phyloP scores from a whole-genome alignment of 2,797 vertebrate species.

The Protosalanx chinensis region DNA sequence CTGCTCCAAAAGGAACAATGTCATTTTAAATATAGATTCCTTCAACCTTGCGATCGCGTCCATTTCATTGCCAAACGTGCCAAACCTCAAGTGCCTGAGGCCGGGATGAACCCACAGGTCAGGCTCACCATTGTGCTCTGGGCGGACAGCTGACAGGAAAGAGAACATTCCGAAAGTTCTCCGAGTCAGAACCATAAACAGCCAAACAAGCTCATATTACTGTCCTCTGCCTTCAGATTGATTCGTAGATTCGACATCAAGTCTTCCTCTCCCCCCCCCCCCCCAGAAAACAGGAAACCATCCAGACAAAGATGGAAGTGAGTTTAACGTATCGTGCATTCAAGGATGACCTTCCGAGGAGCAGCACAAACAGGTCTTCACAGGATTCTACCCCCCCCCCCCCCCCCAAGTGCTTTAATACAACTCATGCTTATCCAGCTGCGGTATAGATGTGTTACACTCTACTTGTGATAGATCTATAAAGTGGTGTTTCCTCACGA shows the following conservation, averaged over 20 bases:
- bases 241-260: neutral
- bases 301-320: neutral
- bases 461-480: too few relatives aligned
- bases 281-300: neutral
- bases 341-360: neutral
- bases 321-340: neutral
- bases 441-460: too few relatives aligned
- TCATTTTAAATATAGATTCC: slow-evolving; percentile 62
- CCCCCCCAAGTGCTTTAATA: neutral
- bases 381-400: neutral
- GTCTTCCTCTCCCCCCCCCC: neutral
- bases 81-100: slow-evolving; percentile 66
- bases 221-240: neutral
- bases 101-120: slow-evolving; percentile 63
- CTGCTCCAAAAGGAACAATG: slow-evolving; percentile 50
- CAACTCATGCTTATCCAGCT: neutral
- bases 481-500: too few relatives aligned
- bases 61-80: slow-evolving; percentile 56
- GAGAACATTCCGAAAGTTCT: neutral
- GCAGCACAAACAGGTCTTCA: neutral
- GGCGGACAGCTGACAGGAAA: neutral
- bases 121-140: slow-evolving; percentile 50
- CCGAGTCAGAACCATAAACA: neutral
- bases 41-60: slow-evolving; percentile 59
- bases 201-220: neutral